A percentile compares a stretch with the other conserved stretches of the same genome.
Conservation (phyloP, 1,140 invertebrate species). For the Macrosteles quadrilineatus region DNA sequence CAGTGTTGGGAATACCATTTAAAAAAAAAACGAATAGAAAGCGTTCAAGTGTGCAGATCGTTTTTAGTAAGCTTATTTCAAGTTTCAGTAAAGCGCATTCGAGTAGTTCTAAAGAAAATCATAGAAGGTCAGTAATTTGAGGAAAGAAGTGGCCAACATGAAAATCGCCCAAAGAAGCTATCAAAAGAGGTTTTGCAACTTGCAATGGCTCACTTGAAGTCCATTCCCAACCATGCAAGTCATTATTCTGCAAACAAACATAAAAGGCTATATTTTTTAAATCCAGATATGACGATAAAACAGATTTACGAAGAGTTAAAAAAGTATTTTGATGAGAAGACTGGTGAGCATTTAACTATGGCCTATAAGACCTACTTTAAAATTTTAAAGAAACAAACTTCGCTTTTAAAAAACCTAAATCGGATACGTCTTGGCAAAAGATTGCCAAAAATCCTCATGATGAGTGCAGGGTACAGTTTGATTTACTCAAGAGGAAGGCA, state of each 20-base stretch:
- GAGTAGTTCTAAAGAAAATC: neutral
- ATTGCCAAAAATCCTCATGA: neutral
- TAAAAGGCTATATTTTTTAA: constrained; percentile 7
- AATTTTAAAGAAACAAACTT: constrained; percentile 5
- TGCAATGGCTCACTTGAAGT: constrained; percentile 2
- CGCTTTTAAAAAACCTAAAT: neutral
- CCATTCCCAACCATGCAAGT: neutral
- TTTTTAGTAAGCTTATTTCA: neutral
- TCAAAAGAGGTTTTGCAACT: neutral
- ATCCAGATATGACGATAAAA: neutral
- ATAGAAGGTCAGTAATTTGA: neutral
- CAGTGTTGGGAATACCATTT: neutral
- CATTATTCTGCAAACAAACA: neutral
- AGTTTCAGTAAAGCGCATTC: neutral
- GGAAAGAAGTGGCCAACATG: neutral
- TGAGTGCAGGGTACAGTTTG: constrained; percentile 3
- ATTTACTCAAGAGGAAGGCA: constrained; percentile 1
- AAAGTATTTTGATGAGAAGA: constrained; percentile 7
- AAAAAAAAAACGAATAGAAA: neutral
- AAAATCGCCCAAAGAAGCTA: neutral
- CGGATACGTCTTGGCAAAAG: neutral
- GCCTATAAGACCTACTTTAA: constrained; percentile 11
- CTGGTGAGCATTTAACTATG: constrained; percentile 4
- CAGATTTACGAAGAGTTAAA: neutral
- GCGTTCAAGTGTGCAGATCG: neutral